Conservation (phyloP, 2,113 vertebrate genomes). For the Pandion haliaetus region DNA sequence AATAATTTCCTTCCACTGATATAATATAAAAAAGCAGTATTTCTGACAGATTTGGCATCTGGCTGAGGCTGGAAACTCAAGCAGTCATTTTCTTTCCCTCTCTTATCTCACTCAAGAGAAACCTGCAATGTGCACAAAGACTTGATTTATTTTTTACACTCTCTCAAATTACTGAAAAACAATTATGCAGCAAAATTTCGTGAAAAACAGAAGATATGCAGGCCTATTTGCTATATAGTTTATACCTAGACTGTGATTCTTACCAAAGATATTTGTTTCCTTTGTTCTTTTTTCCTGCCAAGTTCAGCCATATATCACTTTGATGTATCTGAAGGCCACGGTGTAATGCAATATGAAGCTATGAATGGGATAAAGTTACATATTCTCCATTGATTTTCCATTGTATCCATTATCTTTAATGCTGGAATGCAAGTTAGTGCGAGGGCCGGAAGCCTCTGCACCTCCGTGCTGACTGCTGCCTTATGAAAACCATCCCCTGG, state of each 20-base stretch:
- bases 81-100: neutral
- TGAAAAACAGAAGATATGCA: constrained; percentile 10
- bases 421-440: constrained; percentile 59
- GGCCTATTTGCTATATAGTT: neutral
- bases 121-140: neutral
- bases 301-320: constrained; percentile 46
- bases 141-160: constrained; percentile 62
- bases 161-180: constrained; percentile 29
- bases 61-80: constrained; percentile 15
- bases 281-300: neutral
- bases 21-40: neutral
- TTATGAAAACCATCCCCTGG: constrained; percentile 9
- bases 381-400: constrained; percentile 66
- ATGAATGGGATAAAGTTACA: constrained; percentile 54
- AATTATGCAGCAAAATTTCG: constrained; percentile 48
- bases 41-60: constrained; percentile 17
- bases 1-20: constrained; percentile 27
- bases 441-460: constrained; percentile 62
- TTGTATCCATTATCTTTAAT: constrained; percentile 56
- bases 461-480: constrained; percentile 54
- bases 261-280: constrained; percentile 3
- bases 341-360: constrained; percentile 56
- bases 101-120: constrained; percentile 42
- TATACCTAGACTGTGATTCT: constrained; percentile 4
- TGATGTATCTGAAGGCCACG: constrained; percentile 25